Conservation (phyloP, 2,797 vertebrate genomes). For the Malacoctenus gilli region DNA sequence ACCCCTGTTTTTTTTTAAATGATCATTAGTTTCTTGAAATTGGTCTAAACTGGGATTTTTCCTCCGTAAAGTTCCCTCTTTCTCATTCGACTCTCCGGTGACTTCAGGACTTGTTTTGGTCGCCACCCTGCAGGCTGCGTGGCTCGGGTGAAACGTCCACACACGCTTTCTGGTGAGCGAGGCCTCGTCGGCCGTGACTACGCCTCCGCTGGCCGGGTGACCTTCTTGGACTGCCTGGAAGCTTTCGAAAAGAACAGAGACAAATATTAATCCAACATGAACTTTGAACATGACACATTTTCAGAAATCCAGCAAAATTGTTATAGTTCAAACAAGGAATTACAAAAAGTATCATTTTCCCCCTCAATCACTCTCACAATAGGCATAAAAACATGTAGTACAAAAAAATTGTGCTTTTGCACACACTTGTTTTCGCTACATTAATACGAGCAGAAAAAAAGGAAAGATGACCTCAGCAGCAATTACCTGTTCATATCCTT, state of each 20-base stretch:
- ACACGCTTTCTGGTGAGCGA: constrained; percentile 75
- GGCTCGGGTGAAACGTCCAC: constrained; percentile 82
- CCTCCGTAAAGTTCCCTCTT: constrained; percentile 4
- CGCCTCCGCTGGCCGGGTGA: constrained; percentile 75
- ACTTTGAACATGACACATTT: too few relatives aligned
- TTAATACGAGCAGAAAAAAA: too few relatives aligned
- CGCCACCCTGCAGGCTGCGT: constrained; percentile 35
- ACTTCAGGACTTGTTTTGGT: constrained; percentile 32
- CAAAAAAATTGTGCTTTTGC: too few relatives aligned
- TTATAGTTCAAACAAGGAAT: too few relatives aligned
- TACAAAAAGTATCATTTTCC: too few relatives aligned
- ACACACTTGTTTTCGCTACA: too few relatives aligned
- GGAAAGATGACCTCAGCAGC: too few relatives aligned
- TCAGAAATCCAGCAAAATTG: too few relatives aligned
- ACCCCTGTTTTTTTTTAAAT: constrained; percentile 11
- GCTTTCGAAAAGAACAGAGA: constrained; percentile 47
- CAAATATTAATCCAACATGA: too few relatives aligned
- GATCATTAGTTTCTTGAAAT: constrained; percentile 5
- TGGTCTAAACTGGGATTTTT: too few relatives aligned
- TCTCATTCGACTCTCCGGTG: constrained; percentile 7
- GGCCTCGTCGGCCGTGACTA: constrained; percentile 64
- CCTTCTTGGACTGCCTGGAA: constrained; percentile 62
- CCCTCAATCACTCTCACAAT: too few relatives aligned
- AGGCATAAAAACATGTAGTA: too few relatives aligned
- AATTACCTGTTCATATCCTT: constrained; percentile 70